Evolutionary conservation across 2,113 vertebrate genomes (phyloP).

Genomic region (Tragulus kanchil): DNA sequence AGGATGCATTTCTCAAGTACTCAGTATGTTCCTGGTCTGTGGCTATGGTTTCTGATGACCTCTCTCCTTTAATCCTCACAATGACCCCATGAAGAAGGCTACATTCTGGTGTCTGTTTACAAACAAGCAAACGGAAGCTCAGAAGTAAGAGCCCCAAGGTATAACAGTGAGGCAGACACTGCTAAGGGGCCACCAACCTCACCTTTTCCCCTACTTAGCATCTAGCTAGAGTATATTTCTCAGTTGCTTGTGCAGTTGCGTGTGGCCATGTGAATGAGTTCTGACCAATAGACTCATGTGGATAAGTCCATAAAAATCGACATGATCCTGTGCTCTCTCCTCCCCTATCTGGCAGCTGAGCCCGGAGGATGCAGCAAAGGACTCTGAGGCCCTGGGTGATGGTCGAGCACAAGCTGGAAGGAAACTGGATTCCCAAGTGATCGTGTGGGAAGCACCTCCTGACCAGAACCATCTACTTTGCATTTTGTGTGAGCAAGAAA

Average conservation of each 20-base stretch:
- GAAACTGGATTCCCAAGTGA: slow-evolving; percentile 3
- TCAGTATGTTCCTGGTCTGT: not conserved
- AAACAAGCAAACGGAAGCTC: not conserved
- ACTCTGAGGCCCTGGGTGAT: not conserved
- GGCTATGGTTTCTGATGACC: not conserved
- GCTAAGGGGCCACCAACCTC: not conserved
- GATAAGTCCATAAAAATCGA: not conserved
- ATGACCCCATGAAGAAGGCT: not conserved
- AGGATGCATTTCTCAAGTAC: not conserved
- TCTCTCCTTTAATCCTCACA: not conserved
- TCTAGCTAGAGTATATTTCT: not conserved
- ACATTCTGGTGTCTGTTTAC: not conserved
- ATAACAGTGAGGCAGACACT: not conserved
- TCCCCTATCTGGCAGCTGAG: not conserved
- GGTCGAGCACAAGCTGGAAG: not conserved
- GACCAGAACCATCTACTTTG: not conserved
- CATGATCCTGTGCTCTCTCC: not conserved
- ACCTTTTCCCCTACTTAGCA: not conserved
- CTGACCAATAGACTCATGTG: not conserved
- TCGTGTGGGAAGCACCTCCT: not conserved
- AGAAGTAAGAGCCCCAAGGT: not conserved
- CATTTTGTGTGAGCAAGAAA: not conserved
- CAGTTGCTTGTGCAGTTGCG: not conserved
- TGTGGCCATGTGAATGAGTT: not conserved
- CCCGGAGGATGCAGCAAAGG: not conserved